A percentile compares a stretch with the other conserved stretches of the same genome.
phyloP scores from a whole-genome alignment of 2,113 vertebrate species.

The Eonycteris spelaea region DNA sequence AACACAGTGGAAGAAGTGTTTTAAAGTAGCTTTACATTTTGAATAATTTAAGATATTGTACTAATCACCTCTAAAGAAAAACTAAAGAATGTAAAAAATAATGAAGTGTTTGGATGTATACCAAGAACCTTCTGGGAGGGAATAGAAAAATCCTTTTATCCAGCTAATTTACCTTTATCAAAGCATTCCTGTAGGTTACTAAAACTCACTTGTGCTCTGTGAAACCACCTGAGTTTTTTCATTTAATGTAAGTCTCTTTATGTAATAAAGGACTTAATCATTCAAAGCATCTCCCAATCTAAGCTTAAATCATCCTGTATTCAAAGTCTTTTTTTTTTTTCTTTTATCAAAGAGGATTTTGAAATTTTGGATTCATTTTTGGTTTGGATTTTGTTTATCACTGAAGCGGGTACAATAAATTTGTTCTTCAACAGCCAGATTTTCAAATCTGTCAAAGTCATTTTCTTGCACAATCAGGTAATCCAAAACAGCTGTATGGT shows the following conservation, averaged over 20 bases:
- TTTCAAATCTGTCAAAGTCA: constrained; percentile 6
- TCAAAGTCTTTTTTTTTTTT: neutral
- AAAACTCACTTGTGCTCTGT: neutral
- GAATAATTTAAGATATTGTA: constrained; percentile 45
- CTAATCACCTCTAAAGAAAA: constrained; percentile 50
- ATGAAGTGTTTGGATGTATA: constrained; percentile 13
- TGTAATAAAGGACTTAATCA: neutral
- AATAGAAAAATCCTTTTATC: neutral
- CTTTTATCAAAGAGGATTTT: neutral
- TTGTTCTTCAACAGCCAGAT: neutral
- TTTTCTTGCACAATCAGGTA: constrained; percentile 30
- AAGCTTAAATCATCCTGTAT: neutral
- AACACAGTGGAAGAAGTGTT: neutral
- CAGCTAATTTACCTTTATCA: constrained; percentile 18
- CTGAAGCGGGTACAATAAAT: neutral
- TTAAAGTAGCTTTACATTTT: constrained; percentile 35
- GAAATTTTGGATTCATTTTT: constrained; percentile 26
- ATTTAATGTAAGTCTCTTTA: neutral
- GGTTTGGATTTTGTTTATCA: neutral
- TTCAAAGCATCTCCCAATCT: neutral
- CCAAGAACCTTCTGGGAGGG: neutral
- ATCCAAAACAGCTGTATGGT: neutral
- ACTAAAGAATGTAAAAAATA: constrained; percentile 32
- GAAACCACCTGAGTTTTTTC: neutral
- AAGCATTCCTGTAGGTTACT: neutral